phyloP scores from a whole-genome alignment of 2,113 vertebrate species.

The Xenopus borealis region DNA sequence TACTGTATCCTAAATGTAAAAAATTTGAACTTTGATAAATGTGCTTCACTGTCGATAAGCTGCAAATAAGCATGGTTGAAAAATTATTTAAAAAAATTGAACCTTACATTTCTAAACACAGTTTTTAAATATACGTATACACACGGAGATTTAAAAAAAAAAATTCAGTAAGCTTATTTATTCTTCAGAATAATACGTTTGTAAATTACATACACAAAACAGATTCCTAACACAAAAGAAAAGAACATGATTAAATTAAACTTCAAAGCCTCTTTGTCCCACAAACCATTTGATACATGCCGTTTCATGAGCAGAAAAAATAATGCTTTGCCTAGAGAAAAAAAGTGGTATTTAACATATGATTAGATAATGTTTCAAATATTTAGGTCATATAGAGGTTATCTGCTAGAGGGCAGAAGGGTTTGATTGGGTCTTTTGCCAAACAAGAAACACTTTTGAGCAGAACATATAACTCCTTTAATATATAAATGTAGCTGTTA shows the following conservation, averaged over 20 bases:
- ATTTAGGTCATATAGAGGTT: conserved; percentile 78
- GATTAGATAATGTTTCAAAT: conserved; percentile 80
- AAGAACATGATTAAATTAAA: conserved; percentile 2
- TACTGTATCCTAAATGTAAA: too few relatives aligned
- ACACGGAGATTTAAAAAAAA: too few relatives aligned
- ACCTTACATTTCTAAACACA: too few relatives aligned
- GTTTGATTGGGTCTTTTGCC: conserved; percentile 79
- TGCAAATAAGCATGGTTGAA: too few relatives aligned
- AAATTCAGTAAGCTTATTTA: too few relatives aligned
- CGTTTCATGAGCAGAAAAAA: conserved; percentile 60
- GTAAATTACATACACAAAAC: too few relatives aligned
- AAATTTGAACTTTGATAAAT: too few relatives aligned
- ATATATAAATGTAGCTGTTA: conserved; percentile 57
- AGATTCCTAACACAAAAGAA: background rate
- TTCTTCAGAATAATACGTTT: too few relatives aligned
- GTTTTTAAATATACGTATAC: too few relatives aligned
- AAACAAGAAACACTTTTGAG: conserved; percentile 71
- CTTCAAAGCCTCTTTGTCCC: background rate
- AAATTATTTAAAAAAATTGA: too few relatives aligned
- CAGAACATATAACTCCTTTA: conserved; percentile 60
- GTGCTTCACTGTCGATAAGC: too few relatives aligned
- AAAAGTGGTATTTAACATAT: conserved; percentile 60
- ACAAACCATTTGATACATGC: conserved; percentile 60
- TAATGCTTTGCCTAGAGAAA: conserved; percentile 60
- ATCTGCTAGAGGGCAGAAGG: conserved; percentile 71